Conservation (phyloP, 2,113 vertebrate genomes). For the Burhinus oedicnemus region DNA sequence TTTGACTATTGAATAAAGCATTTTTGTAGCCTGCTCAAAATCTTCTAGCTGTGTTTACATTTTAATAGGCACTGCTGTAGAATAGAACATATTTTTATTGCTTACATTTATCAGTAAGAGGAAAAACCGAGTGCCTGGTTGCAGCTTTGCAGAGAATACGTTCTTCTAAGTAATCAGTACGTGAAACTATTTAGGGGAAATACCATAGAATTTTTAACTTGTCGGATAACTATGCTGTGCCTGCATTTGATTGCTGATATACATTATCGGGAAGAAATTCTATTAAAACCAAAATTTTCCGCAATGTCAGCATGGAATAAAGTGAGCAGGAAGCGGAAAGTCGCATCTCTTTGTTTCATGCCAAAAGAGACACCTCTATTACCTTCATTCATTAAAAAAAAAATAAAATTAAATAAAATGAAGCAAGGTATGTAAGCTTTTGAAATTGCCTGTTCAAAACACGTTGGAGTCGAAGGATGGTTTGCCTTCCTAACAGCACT, state of each 20-base stretch:
- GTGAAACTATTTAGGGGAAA: neutral
- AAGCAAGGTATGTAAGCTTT: neutral
- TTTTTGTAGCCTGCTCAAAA: constrained; percentile 73
- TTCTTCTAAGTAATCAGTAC: neutral
- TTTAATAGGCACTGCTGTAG: constrained; percentile 71
- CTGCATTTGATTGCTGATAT: neutral
- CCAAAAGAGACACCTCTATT: neutral
- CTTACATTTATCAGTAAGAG: constrained; percentile 65
- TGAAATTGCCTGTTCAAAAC: neutral
- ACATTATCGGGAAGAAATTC: neutral
- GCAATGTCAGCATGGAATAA: neutral
- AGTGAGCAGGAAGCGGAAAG: neutral
- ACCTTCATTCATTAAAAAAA: neutral
- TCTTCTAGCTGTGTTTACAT: constrained; percentile 71
- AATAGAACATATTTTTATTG: constrained; percentile 65
- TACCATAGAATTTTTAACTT: neutral
- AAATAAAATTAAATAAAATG: neutral
- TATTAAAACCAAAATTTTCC: neutral
- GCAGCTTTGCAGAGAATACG: neutral
- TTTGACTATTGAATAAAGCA: constrained; percentile 66
- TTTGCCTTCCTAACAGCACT: fast-evolving
- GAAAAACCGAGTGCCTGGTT: neutral
- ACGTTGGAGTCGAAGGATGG: fast-evolving
- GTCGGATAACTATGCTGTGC: neutral
- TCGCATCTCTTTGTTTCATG: neutral